These are phyloP conservation scores for Tichodroma muraria DNA, from an alignment of 2,113 vertebrate genomes.

Conservation along the genomic window DNA sequence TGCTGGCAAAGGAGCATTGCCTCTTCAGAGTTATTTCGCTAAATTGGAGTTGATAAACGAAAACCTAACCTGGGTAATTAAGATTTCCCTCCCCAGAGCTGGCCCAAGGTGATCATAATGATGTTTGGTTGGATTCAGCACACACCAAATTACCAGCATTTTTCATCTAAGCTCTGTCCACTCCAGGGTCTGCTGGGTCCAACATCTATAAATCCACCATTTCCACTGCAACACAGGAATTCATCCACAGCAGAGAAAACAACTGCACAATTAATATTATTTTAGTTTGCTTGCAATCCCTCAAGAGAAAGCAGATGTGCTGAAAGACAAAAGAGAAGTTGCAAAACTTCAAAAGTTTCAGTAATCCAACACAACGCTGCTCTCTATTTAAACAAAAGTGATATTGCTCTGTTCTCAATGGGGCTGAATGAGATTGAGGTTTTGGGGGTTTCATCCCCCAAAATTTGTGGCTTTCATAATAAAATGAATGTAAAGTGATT, in stretches of 20 bases:
- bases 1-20: neutral
- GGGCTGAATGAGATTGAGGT: neutral
- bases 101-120: neutral
- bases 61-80: neutral
- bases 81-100: neutral
- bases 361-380: accelerated
- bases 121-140: neutral
- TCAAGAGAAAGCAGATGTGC: neutral
- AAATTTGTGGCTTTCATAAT: neutral
- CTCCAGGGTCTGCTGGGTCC: neutral
- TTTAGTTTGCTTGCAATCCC: neutral
- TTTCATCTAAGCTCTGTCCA: neutral
- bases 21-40: neutral
- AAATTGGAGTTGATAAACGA: neutral
- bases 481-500: neutral
- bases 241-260: neutral
- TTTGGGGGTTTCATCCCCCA: accelerated
- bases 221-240: neutral
- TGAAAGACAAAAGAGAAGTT: neutral
- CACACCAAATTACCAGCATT: neutral
- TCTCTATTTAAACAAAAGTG: neutral
- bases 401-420: neutral
- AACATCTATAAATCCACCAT: neutral
- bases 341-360: neutral
- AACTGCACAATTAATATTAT: neutral